These are phyloP conservation scores for Hedya salicella DNA, from an alignment of 2,888 invertebrate species.

Conservation along the genomic window DNA sequence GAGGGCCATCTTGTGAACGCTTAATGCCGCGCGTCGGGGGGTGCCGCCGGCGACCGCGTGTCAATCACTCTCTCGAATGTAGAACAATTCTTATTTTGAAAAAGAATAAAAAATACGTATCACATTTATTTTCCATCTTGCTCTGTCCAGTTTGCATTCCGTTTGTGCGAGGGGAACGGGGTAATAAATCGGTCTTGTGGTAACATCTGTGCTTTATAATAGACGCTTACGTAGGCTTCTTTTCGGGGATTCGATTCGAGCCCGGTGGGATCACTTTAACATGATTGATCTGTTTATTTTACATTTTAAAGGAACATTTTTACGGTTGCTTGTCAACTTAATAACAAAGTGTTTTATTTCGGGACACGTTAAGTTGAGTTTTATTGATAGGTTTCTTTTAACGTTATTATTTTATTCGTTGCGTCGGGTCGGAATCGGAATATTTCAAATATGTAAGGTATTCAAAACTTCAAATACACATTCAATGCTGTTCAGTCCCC, in stretches of 20 bases:
- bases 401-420: conserved; percentile 72
- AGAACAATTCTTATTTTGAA: conserved; percentile 84
- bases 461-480: too few species aligned
- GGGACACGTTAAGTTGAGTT: conserved; percentile 81
- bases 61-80: conserved; percentile 83
- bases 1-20: conserved; percentile 81
- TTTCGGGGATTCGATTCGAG: conserved; percentile 79
- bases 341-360: conserved; percentile 84
- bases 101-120: conserved; percentile 77
- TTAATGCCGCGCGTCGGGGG: conserved; percentile 77
- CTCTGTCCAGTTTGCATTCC: conserved; percentile 53
- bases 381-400: conserved; percentile 84
- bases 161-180: conserved; percentile 64
- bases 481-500: too few species aligned
- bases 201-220: conserved; percentile 84
- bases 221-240: conserved; percentile 84
- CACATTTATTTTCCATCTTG: conserved; percentile 75
- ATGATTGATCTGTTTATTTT: conserved; percentile 86
- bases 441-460: conserved; percentile 52
- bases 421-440: conserved; percentile 55
- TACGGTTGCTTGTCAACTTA: conserved; percentile 85
- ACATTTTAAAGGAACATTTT: conserved; percentile 85
- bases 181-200: conserved; percentile 76
- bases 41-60: conserved; percentile 78
- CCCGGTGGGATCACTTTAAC: conserved; percentile 84